phyloP scores from a whole-genome alignment of 2,113 vertebrate genomes.

The Heterocephalus glaber region DNA sequence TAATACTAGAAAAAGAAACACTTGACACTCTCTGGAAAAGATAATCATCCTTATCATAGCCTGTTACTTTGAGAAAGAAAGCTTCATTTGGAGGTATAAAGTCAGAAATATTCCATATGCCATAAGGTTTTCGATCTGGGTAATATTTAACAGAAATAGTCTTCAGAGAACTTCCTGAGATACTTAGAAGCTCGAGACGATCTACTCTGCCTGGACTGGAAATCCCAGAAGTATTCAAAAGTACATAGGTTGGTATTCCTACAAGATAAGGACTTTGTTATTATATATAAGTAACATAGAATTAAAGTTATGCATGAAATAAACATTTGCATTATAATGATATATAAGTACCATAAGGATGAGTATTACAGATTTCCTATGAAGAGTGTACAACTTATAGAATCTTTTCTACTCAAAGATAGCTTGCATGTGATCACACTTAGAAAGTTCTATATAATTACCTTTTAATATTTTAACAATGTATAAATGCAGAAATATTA shows the following conservation, averaged over 20 bases:
- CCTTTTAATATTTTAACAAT: not conserved
- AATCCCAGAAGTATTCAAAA: conserved; percentile 95
- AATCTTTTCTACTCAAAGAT: not conserved
- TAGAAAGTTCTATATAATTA: not conserved
- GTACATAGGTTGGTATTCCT: conserved; percentile 96
- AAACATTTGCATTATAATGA: not conserved
- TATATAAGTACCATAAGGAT: not conserved
- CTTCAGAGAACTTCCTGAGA: conserved; percentile 90
- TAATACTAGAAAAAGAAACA: conserved; percentile 94
- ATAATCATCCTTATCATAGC: conserved; percentile 93
- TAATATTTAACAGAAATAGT: conserved; percentile 94
- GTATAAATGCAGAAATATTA: not conserved
- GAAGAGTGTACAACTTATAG: not conserved
- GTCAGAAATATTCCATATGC: conserved; percentile 97
- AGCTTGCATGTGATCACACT: not conserved
- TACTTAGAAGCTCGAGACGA: conserved; percentile 92
- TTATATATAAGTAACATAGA: not conserved
- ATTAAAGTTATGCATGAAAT: not conserved
- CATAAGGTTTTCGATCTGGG: conserved; percentile 90
- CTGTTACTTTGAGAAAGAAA: conserved; percentile 94
- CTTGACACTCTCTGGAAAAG: conserved; percentile 97
- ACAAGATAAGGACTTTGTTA: conserved; percentile 71
- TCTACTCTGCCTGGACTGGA: conserved; percentile 91
- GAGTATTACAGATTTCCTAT: not conserved
- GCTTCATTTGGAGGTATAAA: conserved; percentile 95